These are phyloP conservation scores for Nyctereutes procyonoides DNA, from an alignment of 2,113 vertebrate genomes.

Conservation along the genomic window DNA sequence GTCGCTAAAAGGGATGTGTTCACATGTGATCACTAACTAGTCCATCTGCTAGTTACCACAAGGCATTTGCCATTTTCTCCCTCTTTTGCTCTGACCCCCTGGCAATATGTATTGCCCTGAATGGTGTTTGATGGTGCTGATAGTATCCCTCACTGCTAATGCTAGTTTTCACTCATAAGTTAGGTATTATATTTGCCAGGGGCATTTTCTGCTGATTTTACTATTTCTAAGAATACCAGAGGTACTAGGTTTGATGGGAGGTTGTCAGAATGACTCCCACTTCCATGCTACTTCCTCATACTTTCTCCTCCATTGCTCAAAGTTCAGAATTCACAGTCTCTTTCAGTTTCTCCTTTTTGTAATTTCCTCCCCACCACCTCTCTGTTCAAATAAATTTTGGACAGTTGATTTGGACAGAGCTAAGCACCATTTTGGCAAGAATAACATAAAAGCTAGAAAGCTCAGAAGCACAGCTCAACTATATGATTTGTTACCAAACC, in stretches of 20 bases:
- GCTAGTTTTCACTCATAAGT: neutral
- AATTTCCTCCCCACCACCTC: neutral
- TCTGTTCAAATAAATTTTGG: neutral
- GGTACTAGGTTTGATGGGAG: neutral
- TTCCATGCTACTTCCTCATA: neutral
- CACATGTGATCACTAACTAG: neutral
- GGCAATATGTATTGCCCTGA: neutral
- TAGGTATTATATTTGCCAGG: neutral
- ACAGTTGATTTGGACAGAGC: too few relatives aligned
- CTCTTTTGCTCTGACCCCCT: neutral
- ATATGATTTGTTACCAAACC: constrained; percentile 10
- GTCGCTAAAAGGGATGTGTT: neutral
- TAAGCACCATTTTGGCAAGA: neutral
- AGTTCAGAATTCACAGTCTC: neutral
- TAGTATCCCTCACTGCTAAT: neutral
- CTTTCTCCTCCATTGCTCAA: neutral
- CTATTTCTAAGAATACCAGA: constrained; percentile 12
- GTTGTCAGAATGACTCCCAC: neutral
- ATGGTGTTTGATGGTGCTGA: neutral
- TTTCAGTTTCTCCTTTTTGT: neutral
- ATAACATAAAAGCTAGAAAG: neutral
- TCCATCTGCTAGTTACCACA: neutral
- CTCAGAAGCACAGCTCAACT: neutral
- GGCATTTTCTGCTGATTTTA: neutral
- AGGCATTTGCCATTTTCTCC: neutral